Evolutionary conservation across 2,888 invertebrate species (phyloP), one percentile per base, ranked within the genome.

Genomic region (Erynnis tages): DNA sequence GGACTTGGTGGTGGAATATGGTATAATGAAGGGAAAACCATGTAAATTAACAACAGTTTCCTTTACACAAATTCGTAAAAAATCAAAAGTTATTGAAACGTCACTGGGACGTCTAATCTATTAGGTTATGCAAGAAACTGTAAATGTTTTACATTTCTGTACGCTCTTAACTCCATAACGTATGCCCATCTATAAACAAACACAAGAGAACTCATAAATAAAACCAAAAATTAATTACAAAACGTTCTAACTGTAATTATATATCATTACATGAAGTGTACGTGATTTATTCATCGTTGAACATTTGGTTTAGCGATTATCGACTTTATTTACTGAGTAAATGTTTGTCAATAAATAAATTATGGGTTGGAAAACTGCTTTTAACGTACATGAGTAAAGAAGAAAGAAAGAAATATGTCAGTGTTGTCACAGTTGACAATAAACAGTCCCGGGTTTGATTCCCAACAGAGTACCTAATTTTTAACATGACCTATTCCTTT

Each of bases 151-250:
- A 16, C 16, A 14, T 16, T 2, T 34, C 16, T 34, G 16, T 2
- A 7, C 6, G 8, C 3, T 16, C 1, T 6, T 14, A 16, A 34
- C 5, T 34, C 34, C 13, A 6, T 30, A 5, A 2, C 6, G 16
- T 4, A n/a, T 16, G 2, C 5, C 10, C 34, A 34, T 34, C 34
- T 34, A 16, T 34, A 34, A 34, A 34, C 34, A 25, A 13, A 25
- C 38, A 23, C 7, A 11, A 35, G 17, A 19, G 3, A 27, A 23
- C 17, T 37, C 35, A 17, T 37, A 46, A 46, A 46, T 37, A 46
- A 37, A 23, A 23, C 8, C 34, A 46, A 37, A 46, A 25, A 46
- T 37, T 46, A 46, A 46, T 46, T 25, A 46, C 46, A 46, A 43
- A 34, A 25, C 13, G 25, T 16, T 17, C 19, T 0, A 27, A 27